Conservation (phyloP, 2,888 invertebrate genomes). For the Anoncus sp. region DNA sequence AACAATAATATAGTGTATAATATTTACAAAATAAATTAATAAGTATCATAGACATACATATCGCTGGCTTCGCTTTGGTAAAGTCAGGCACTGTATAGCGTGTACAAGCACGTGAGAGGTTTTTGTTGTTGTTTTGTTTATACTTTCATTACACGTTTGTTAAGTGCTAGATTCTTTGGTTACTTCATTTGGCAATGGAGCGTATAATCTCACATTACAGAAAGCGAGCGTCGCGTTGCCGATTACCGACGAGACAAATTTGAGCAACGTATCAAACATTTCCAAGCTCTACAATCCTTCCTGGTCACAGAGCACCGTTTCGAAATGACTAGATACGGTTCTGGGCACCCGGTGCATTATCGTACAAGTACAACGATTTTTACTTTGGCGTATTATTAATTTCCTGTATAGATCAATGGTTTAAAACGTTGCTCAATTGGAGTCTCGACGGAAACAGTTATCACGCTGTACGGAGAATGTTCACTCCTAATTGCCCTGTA, state of each 20-base stretch:
- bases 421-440: slow-evolving; percentile 34
- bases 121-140: slow-evolving; percentile 12
- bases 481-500: slow-evolving; percentile 5
- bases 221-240: slow-evolving; percentile 66
- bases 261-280: slow-evolving; percentile 33
- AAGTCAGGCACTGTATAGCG: slow-evolving; percentile 22
- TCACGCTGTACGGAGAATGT: slow-evolving; percentile 58
- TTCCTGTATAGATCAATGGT: slow-evolving; percentile 6
- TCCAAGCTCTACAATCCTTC: slow-evolving; percentile 4
- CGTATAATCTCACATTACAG: slow-evolving; percentile 62
- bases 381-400: background rate
- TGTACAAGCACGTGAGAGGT: slow-evolving; percentile 53
- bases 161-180: slow-evolving; percentile 15
- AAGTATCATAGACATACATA: slow-evolving; percentile 73
- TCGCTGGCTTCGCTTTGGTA: slow-evolving; percentile 69
- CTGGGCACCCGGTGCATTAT: slow-evolving; percentile 49
- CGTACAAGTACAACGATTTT: background rate
- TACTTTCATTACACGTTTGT: background rate
- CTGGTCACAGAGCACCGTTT: slow-evolving; percentile 60
- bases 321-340: slow-evolving; percentile 60
- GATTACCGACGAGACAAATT: slow-evolving; percentile 22
- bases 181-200: slow-evolving; percentile 35
- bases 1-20: slow-evolving; percentile 78
- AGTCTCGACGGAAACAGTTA: slow-evolving; percentile 32
- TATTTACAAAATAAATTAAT: slow-evolving; percentile 82